A percentile compares a stretch with the other conserved stretches of the same genome.
Evolutionary conservation across 2,888 invertebrate species (phyloP).

Genomic region (Tipula lateralis): DNA sequence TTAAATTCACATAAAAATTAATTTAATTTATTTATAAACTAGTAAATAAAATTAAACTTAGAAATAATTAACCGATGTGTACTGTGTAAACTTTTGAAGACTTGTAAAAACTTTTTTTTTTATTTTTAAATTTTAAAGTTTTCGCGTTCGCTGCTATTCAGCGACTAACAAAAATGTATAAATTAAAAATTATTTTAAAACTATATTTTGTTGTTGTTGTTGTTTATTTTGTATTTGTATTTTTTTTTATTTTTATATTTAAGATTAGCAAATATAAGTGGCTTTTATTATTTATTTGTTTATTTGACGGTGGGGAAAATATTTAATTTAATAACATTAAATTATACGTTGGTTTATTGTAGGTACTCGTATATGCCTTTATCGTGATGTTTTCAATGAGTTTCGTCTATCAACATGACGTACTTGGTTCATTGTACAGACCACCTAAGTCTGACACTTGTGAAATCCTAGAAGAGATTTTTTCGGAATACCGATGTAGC

Average conservation of each 20-base stretch:
- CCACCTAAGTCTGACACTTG: no score
- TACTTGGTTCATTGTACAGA: no score
- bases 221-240: conserved; percentile 39
- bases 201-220: background rate
- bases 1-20: background rate
- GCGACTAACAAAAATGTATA: conserved; percentile 43
- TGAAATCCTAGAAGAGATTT: no score
- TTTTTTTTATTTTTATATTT: conserved; percentile 31
- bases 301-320: background rate
- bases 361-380: background rate
- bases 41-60: background rate
- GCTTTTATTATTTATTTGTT: conserved; percentile 7
- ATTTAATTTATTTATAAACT: background rate
- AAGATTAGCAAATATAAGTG: conserved; percentile 19
- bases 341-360: background rate
- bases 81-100: background rate
- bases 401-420: no score
- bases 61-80: background rate
- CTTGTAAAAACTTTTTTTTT: background rate
- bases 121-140: conserved; percentile 29
- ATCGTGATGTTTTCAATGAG: background rate
- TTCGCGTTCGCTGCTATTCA: conserved; percentile 48
- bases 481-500: no score
- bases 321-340: background rate
- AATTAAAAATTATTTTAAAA: background rate